Percentiles rank a stretch among this genome's conserved stretches.
Conservation (phyloP, 2,113 vertebrate genomes). For the Mionectes macconnelli region DNA sequence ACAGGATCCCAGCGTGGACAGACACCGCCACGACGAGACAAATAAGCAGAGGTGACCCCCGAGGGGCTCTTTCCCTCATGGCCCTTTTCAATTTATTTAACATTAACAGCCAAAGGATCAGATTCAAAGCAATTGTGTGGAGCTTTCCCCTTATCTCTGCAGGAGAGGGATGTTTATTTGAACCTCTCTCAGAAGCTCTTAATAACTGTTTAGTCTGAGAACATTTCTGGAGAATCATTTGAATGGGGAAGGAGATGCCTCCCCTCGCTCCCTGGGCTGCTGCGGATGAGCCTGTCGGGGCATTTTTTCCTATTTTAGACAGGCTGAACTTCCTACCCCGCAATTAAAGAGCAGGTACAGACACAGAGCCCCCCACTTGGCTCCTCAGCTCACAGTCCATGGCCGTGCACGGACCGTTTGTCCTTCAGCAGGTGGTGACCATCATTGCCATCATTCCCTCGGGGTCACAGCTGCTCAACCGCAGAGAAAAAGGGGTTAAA, state of each 20-base stretch:
- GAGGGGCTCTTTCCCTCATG: background rate
- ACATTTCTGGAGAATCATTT: conserved; percentile 25
- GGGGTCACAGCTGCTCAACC: background rate
- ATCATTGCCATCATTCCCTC: background rate
- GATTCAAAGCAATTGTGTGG: conserved; percentile 10
- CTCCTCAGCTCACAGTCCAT: background rate
- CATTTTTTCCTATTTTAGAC: background rate
- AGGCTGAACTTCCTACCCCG: background rate
- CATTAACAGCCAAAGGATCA: background rate
- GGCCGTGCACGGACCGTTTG: fast-evolving
- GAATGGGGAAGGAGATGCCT: background rate
- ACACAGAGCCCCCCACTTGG: background rate
- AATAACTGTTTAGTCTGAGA: conserved; percentile 71
- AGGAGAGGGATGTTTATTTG: conserved; percentile 57
- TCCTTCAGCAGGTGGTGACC: background rate
- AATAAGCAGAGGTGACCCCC: conserved; percentile 28
- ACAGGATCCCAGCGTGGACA: background rate
- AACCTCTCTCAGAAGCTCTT: conserved; percentile 44
- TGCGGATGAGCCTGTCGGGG: fast-evolving
- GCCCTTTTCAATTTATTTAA: conserved; percentile 1
- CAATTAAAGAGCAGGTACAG: background rate
- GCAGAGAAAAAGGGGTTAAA: background rate
- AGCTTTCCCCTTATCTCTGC: conserved; percentile 49
- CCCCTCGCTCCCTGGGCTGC: background rate
- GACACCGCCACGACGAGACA: background rate